Percentiles rank a stretch among this genome's conserved stretches.
phyloP scores from a whole-genome alignment of 2,888 invertebrate species.

The Perithous albicinctus region DNA sequence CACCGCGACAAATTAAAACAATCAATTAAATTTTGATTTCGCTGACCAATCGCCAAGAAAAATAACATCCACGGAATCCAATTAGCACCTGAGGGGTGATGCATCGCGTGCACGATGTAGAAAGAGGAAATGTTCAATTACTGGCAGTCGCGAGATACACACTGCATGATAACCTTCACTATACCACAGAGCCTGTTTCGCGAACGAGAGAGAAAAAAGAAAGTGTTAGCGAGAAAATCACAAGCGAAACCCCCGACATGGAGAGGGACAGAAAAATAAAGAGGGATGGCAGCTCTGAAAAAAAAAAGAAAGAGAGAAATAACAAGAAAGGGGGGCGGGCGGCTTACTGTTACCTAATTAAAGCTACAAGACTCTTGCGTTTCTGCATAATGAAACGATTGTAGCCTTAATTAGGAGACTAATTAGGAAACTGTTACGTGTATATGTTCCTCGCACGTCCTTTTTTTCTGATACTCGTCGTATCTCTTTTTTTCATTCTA shows the following conservation, averaged over 20 bases:
- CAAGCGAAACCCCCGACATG: slow-evolving; percentile 30
- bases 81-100: slow-evolving; percentile 38
- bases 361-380: slow-evolving; percentile 65
- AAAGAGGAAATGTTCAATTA: slow-evolving; percentile 61
- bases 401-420: slow-evolving; percentile 67
- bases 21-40: slow-evolving; percentile 11
- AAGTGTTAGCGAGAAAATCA: slow-evolving; percentile 33
- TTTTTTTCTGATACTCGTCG: slow-evolving; percentile 52
- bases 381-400: slow-evolving; percentile 67
- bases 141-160: slow-evolving; percentile 38
- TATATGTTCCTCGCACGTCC: slow-evolving; percentile 40
- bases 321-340: slow-evolving; percentile 25
- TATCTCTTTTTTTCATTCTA: slow-evolving; percentile 45
- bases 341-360: slow-evolving; percentile 64
- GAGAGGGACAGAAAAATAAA: slow-evolving; percentile 37
- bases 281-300: slow-evolving; percentile 35
- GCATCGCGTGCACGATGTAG: slow-evolving; percentile 49
- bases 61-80: slow-evolving; percentile 37
- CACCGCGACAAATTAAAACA: neutral
- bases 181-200: slow-evolving; percentile 22
- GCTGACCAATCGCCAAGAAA: slow-evolving; percentile 18
- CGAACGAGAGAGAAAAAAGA: slow-evolving; percentile 35
- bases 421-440: slow-evolving; percentile 67
- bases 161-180: slow-evolving; percentile 55
- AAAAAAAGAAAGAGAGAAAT: slow-evolving; percentile 40